Conservation (phyloP, 2,797 vertebrate species). For the Psittacula derbiana region DNA sequence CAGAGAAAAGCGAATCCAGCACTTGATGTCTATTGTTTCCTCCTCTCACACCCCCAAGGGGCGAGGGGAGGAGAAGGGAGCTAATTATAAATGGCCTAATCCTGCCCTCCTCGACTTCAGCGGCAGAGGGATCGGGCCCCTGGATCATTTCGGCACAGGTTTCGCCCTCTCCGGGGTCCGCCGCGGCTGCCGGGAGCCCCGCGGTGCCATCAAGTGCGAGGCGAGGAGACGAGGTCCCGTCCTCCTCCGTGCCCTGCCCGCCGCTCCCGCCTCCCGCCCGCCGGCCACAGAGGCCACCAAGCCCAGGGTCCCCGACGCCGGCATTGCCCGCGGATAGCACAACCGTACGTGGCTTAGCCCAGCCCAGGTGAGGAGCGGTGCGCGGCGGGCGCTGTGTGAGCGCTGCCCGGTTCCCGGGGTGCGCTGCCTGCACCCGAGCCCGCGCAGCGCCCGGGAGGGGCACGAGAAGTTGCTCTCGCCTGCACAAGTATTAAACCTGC, state of each 20-base stretch:
- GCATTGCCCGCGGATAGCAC: accelerated
- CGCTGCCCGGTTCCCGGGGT: not conserved
- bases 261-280: not conserved
- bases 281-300: not conserved
- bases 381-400: not conserved
- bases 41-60: conserved; percentile 36
- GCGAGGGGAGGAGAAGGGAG: conserved; percentile 30
- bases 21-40: conserved; percentile 72
- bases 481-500: conserved; percentile 19
- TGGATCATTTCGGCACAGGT: not conserved
- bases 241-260: not conserved
- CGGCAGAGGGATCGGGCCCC: not conserved
- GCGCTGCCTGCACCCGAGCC: not conserved
- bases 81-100: conserved; percentile 70
- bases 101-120: conserved; percentile 12
- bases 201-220: conserved; percentile 13
- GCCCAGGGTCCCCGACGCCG: not conserved
- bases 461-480: conserved; percentile 51
- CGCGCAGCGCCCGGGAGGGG: not conserved
- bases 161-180: not conserved
- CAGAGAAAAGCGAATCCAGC: conserved; percentile 4
- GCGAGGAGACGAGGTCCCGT: not conserved
- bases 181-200: not conserved
- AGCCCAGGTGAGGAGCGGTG: not conserved
- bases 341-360: not conserved